Evolutionary conservation across 2,888 invertebrate genomes (phyloP), one percentile per base, ranked within the genome.

Genomic region (Drosophila pseudotalamancana): DNA sequence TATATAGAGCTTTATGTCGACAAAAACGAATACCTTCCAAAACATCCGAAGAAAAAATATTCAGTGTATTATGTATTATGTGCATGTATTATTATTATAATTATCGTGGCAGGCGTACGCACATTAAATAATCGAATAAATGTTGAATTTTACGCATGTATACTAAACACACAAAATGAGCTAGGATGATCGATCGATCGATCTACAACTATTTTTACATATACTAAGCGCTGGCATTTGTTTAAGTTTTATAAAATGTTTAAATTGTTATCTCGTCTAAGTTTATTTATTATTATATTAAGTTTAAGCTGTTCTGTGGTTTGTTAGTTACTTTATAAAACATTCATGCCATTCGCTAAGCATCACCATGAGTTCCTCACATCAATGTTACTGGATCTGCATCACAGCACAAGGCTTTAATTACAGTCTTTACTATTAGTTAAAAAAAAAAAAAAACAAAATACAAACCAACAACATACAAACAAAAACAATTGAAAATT

Each of bases 51-150:
- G 37, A 64, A 19, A 43, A n/a, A n/a, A n/a, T n/a, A n/a, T n/a
- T n/a, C n/a, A n/a, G 43, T 43, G 43, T 43, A 54, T 56, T 50
- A 46, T 75, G 71, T 72, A 75, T 71, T 75, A 75, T 75, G 71
- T 71, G 71, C 76, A 75, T 75, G 71, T 72, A 72, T 72, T 72
- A 72, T 71, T 75, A 70, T 66, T 54, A 57, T 67, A 40, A 67
- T 73, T 45, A 73, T 50, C 8, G 42, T 16, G 40, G 34, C 55
- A 39, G 49, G 39, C 59, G 45, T 67, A 62, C 72, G 51, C 64
- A 61, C 50, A 79, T 45, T 69, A 84, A 78, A 56, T 64, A 82
- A 84, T 87, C 88, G 86, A 82, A 85, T 85, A 85, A 85, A 87
- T 87, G 86, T 87, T 82, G 76, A 81, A 81, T 71, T 82, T 81